Conservation (phyloP, 2,797 vertebrate genomes). For the Corythornis leucogaster region DNA sequence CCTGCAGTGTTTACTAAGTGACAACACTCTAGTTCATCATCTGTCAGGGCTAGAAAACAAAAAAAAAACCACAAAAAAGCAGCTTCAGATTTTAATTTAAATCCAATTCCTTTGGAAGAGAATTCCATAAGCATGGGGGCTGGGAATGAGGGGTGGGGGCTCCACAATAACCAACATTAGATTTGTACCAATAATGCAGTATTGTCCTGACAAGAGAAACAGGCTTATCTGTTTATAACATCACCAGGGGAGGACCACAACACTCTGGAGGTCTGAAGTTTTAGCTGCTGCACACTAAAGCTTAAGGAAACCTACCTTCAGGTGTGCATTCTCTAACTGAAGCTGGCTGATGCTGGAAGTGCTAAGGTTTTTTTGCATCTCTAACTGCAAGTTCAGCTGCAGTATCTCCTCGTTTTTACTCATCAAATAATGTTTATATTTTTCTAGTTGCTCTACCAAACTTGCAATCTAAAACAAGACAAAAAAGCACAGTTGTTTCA, state of each 20-base stretch:
- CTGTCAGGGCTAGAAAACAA: background rate
- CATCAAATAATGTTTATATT: slow-evolving; percentile 80
- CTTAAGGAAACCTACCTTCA: slow-evolving; percentile 74
- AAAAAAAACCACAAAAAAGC: background rate
- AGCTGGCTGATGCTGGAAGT: slow-evolving; percentile 56
- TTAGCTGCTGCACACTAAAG: background rate
- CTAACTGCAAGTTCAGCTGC: slow-evolving; percentile 84
- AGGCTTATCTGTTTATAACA: background rate
- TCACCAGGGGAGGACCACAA: background rate
- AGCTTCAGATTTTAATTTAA: background rate
- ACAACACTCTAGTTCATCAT: background rate
- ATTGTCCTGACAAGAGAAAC: background rate
- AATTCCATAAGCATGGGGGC: background rate
- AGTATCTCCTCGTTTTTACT: slow-evolving; percentile 84
- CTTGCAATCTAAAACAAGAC: slow-evolving; percentile 78
- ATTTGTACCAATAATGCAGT: background rate
- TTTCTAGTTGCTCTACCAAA: slow-evolving; percentile 82
- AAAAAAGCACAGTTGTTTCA: background rate
- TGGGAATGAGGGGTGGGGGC: too few relatives aligned
- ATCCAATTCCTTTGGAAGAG: background rate
- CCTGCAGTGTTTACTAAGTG: background rate
- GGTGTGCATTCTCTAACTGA: slow-evolving; percentile 69
- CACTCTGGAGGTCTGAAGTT: background rate
- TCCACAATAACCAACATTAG: background rate
- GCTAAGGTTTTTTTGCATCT: slow-evolving; percentile 76